Evolutionary conservation across 2,113 vertebrate species (phyloP).

Genomic region (Stomatorhinus ivindoensis): DNA sequence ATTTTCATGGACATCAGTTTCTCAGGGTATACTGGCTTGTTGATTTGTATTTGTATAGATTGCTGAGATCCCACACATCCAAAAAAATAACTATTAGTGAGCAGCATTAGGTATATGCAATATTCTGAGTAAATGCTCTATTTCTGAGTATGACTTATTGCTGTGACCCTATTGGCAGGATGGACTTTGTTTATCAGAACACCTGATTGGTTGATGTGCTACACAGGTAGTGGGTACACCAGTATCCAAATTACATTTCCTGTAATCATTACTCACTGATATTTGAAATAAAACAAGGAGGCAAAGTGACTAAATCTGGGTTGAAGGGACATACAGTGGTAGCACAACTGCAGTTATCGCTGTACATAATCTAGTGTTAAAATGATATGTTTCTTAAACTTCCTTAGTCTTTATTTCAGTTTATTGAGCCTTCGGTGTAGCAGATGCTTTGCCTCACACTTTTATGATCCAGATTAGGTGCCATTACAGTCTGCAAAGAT

Average conservation of each 20-base stretch:
- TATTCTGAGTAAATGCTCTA: neutral
- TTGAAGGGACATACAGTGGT: neutral
- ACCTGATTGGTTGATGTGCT: neutral
- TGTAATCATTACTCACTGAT: neutral
- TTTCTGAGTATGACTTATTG: neutral
- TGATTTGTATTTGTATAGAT: neutral
- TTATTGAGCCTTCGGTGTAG: neutral
- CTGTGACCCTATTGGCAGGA: neutral
- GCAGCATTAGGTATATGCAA: neutral
- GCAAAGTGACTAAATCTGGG: neutral
- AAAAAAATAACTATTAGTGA: neutral
- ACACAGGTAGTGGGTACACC: neutral
- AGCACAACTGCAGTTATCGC: neutral
- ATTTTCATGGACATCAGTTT: neutral
- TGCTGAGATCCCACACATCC: neutral
- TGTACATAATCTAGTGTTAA: neutral
- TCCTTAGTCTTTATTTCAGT: neutral
- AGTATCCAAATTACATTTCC: neutral
- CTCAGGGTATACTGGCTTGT: neutral
- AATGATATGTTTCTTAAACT: neutral
- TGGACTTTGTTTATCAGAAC: neutral
- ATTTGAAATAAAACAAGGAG: neutral
- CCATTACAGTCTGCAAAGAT: neutral
- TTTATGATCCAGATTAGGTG: neutral
- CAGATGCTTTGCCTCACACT: neutral